A percentile compares a stretch with the other conserved stretches of the same genome.
phyloP scores from a whole-genome alignment of 2,797 vertebrate species.

The Prionace glauca region DNA sequence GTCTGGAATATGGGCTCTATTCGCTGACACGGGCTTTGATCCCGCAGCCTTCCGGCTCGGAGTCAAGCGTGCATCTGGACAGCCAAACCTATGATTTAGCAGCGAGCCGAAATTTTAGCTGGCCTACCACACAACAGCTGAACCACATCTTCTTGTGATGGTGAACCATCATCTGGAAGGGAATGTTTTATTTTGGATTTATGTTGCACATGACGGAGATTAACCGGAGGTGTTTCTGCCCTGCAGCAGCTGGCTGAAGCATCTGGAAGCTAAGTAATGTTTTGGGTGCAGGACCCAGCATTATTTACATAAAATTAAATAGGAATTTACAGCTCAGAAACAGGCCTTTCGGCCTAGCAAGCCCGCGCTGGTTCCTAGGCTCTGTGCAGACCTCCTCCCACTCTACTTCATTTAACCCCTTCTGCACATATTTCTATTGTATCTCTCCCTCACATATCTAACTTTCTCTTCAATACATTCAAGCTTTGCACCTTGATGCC shows the following conservation, averaged over 20 bases:
- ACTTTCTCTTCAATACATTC: neutral
- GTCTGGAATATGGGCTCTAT: neutral
- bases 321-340: neutral
- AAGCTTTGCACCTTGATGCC: neutral
- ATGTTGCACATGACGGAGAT: neutral
- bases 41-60: neutral
- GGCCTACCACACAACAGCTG: neutral
- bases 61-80: neutral
- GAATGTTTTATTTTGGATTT: neutral
- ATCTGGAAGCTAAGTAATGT: neutral
- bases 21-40: neutral
- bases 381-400: neutral
- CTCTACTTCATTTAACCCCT: neutral
- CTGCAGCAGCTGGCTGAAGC: neutral
- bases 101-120: neutral
- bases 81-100: neutral
- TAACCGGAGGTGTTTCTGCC: neutral
- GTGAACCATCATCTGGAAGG: neutral
- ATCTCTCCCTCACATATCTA: neutral
- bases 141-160: neutral
- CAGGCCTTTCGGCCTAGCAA: neutral
- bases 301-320: neutral
- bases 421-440: neutral
- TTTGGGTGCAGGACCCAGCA: neutral
- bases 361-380: neutral